Base-by-base conservation (phyloP, 2,113 vertebrate genomes). In the Epinephelus cyanopodus region DNA sequence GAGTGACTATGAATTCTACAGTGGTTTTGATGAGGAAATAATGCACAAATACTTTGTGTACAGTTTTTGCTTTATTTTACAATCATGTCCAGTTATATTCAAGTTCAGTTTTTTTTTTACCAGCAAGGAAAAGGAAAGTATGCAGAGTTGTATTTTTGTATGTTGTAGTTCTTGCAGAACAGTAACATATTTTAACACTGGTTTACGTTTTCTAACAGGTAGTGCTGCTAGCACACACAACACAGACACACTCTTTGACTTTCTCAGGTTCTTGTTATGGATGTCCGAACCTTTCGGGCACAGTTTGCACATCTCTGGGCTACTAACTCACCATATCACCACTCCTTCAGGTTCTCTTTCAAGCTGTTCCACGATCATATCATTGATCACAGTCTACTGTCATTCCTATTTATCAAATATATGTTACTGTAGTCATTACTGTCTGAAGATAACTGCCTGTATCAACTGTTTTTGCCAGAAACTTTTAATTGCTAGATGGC, bases 121-220 rank as follows among this genome's bases (percentile, higher is more conserved):
- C 79, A 82, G 75, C 39, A 74, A 81, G 71, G 18, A 85, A 86
- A 90, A 85, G 79, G 62, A 60, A 93, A 86, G 70, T 82, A 90
- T 87, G 68, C 83, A 89, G 89, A 90, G 78, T 86, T 88, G 84
- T 91, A 88, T 92, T 92, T 89, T 90, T 93, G 67, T 91, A 90
- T 83, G 56, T 88, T 53, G 77, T 88, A 85, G 89, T 92, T 93
- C 81, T 88, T 87, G 77, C 88, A 89, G 83, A 91, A 92, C 89
- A 92, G 91, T 92, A 90, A 92, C 91, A 88, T 86, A 85, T 92
- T 84, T 89, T 91, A 92, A 93, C 93, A 92, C 93, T 93, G 91
- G 91, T 92, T 90, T 84, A 86, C 77, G 66, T 81, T 90, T 88
- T 77, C 75, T 81, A 88, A 85, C 92, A 92, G 85, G 78, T 92